These are phyloP conservation scores for Gisinianus flammeolus DNA, from an alignment of 2,888 invertebrate genomes.

Conservation along the genomic window DNA sequence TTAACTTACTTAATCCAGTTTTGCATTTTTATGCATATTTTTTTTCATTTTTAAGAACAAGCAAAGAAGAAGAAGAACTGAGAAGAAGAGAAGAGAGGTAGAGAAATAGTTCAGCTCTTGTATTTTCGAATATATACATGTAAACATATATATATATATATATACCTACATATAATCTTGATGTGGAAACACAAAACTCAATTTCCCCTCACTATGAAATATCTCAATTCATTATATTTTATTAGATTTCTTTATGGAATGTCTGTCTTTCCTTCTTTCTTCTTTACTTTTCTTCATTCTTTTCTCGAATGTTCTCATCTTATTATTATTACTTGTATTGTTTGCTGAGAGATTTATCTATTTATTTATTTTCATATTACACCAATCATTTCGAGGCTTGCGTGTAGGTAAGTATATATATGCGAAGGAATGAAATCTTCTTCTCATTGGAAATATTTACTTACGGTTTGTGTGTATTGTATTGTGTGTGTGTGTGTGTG, in stretches of 20 bases:
- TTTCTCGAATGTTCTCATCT: neutral
- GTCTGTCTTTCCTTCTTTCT: neutral
- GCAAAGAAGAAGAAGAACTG: neutral
- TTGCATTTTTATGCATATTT: slow-evolving; percentile 34
- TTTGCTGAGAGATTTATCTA: neutral
- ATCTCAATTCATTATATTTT: slow-evolving; percentile 35
- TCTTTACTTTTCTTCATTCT: neutral
- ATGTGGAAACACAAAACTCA: neutral
- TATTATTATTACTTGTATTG: slow-evolving; percentile 7
- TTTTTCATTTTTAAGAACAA: neutral
- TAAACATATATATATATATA: neutral
- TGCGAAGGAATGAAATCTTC: too few relatives aligned
- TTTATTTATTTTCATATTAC: neutral
- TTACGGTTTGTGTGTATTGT: too few relatives aligned
- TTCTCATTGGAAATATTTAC: too few relatives aligned
- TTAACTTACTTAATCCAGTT: slow-evolving; percentile 42
- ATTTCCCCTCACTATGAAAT: neutral
- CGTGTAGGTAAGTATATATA: too few relatives aligned
- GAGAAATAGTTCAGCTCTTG: neutral
- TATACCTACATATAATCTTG: neutral
- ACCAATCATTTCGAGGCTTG: too few relatives aligned
- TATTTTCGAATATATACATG: neutral
- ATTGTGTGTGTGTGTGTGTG: too few relatives aligned
- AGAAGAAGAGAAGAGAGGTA: neutral
- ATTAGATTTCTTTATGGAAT: slow-evolving; percentile 12